Percentiles rank a stretch among this genome's conserved stretches.
These are phyloP conservation scores for Drosophila watanabei DNA, from an alignment of 1,140 invertebrate genomes.

Conservation along the genomic window DNA sequence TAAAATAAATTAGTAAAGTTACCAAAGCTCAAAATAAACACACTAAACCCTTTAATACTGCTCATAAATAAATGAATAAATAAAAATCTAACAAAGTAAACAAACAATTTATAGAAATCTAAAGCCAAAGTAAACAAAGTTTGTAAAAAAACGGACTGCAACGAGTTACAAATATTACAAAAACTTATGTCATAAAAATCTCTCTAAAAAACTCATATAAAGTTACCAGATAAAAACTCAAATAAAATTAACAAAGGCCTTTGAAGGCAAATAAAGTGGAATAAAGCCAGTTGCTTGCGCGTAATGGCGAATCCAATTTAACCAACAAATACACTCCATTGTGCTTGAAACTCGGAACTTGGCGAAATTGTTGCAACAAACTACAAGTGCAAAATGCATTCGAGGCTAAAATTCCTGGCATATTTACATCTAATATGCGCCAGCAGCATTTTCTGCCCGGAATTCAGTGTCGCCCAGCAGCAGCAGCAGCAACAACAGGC, in stretches of 20 bases:
- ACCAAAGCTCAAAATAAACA: too few relatives aligned
- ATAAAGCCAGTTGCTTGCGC: conserved; percentile 14
- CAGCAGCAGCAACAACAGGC: conserved; percentile 61
- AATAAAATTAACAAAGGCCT: conserved; percentile 16
- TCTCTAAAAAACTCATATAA: not conserved
- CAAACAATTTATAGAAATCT: not conserved
- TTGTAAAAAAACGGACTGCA: not conserved
- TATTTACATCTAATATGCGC: conserved; percentile 84
- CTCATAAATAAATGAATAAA: not conserved
- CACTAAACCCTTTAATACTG: too few relatives aligned
- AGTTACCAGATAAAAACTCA: not conserved
- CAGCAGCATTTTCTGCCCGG: conserved; percentile 69
- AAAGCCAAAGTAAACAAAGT: not conserved
- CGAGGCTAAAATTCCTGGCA: conserved; percentile 78
- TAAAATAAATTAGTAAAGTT: not conserved
- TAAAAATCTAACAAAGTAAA: not conserved
- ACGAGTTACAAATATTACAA: not conserved
- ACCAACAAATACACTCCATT: conserved; percentile 35
- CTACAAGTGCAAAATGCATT: conserved; percentile 74
- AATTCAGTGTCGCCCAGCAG: conserved; percentile 69
- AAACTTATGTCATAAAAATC: not conserved
- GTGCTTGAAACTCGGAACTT: conserved; percentile 26
- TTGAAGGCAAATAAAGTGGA: not conserved
- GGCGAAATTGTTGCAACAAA: conserved; percentile 29
- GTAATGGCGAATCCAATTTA: conserved; percentile 44